phyloP scores from a whole-genome alignment of 2,113 vertebrate species.

The Chroicocephalus ridibundus region DNA sequence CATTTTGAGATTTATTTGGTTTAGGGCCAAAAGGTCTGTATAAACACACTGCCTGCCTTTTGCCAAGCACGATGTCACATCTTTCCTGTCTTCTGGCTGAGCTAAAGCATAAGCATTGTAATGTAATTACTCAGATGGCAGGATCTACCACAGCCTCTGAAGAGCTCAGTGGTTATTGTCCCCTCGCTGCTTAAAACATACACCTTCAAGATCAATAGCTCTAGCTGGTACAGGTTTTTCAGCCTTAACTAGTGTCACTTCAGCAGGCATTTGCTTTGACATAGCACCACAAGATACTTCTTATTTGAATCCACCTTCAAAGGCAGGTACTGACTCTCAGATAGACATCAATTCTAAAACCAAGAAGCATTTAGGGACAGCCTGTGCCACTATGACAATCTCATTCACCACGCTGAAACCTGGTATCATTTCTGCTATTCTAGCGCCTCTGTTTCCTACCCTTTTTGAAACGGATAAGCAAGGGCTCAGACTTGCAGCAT shows the following conservation, averaged over 20 bases:
- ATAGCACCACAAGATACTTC: neutral
- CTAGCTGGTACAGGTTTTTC: neutral
- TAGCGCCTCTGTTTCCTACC: neutral
- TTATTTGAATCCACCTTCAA: neutral
- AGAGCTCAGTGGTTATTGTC: neutral
- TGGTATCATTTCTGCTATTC: neutral
- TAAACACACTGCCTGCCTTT: neutral
- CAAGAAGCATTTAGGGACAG: neutral
- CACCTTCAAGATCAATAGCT: neutral
- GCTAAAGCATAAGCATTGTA: neutral
- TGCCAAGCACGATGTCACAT: neutral
- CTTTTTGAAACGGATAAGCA: fast-evolving
- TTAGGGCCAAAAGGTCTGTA: neutral
- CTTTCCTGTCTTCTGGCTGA: neutral
- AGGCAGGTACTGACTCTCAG: neutral
- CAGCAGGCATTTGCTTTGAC: neutral
- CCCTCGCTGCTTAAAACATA: neutral
- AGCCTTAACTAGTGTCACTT: neutral
- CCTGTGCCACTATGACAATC: neutral
- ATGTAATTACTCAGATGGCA: neutral
- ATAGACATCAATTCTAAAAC: neutral
- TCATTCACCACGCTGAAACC: neutral
- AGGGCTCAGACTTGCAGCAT: neutral
- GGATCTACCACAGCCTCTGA: neutral
- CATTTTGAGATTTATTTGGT: neutral